These are phyloP conservation scores for Eupelmus urozonus DNA, from an alignment of 2,888 invertebrate genomes.

Conservation along the genomic window DNA sequence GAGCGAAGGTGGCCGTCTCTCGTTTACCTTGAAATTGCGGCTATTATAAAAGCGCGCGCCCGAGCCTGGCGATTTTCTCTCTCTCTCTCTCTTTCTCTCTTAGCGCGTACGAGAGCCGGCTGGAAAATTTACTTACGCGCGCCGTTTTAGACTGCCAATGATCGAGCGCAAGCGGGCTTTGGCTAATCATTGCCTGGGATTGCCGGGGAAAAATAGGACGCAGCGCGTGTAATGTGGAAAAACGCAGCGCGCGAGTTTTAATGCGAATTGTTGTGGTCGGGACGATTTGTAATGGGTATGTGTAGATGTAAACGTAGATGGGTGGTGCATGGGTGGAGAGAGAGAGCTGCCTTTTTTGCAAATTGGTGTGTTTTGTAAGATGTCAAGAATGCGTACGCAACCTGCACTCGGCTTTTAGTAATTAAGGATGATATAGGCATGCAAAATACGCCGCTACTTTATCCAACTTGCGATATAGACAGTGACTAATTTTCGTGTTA, in stretches of 20 bases:
- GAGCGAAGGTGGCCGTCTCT: constrained; percentile 26
- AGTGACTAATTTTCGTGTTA: too few relatives aligned
- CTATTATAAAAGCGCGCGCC: constrained; percentile 46
- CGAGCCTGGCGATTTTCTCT: constrained; percentile 37
- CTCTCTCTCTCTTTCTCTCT: neutral
- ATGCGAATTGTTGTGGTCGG: constrained; percentile 39
- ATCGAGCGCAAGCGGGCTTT: neutral
- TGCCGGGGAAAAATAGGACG: neutral
- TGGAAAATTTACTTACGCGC: constrained; percentile 51
- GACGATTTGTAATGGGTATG: neutral
- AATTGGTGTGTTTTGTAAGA: constrained; percentile 26
- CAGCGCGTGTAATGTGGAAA: constrained; percentile 5
- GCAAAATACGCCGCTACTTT: neutral
- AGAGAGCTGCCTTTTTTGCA: neutral
- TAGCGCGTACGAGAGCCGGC: constrained; percentile 4
- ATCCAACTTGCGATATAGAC: constrained; percentile 1
- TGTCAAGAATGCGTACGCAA: neutral
- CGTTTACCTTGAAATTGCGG: constrained; percentile 57
- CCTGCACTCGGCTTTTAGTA: neutral
- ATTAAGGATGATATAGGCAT: neutral
- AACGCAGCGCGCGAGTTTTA: neutral
- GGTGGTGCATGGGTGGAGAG: neutral
- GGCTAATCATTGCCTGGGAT: constrained; percentile 20
- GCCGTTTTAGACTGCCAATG: constrained; percentile 20
- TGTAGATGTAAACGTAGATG: too few relatives aligned